These are phyloP conservation scores for Fragum sueziense DNA, from an alignment of 2,888 invertebrate species.

Conservation along the genomic window DNA sequence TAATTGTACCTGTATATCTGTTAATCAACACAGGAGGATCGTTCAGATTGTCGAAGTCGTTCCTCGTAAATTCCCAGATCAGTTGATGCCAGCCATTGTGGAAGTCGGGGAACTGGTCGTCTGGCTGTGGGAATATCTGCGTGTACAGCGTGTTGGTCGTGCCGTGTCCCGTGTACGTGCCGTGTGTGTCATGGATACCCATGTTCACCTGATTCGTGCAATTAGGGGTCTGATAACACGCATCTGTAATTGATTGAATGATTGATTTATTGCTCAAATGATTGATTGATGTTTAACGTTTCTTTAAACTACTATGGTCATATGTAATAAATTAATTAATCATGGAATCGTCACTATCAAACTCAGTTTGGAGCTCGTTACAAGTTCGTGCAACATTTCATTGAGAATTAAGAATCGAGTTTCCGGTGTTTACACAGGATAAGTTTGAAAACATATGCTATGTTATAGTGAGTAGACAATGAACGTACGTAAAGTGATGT, in stretches of 20 bases:
- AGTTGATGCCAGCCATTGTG: slow-evolving; percentile 10
- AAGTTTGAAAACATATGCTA: too few species aligned
- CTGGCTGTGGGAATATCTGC: slow-evolving; percentile 24
- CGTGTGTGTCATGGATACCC: slow-evolving; percentile 26
- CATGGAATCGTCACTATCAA: not conserved
- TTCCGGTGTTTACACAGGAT: not conserved
- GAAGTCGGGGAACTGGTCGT: slow-evolving; percentile 27
- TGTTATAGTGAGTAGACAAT: not conserved
- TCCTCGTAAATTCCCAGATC: slow-evolving; percentile 16
- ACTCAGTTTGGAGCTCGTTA: not conserved
- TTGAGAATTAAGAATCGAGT: not conserved
- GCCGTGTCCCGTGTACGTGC: slow-evolving; percentile 23
- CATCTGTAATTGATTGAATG: slow-evolving; percentile 23
- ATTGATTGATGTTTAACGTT: too few species aligned
- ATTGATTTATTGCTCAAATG: not conserved
- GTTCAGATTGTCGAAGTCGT: slow-evolving; percentile 5
- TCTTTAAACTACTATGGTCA: not conserved
- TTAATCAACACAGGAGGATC: slow-evolving; percentile 4
- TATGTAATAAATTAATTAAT: not conserved
- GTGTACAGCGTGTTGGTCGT: slow-evolving; percentile 25
- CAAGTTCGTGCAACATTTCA: not conserved
- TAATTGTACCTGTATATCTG: not conserved
- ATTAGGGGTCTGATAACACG: slow-evolving; percentile 37
- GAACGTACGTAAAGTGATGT: slow-evolving; percentile 26
- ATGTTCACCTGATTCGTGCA: slow-evolving; percentile 15